phyloP scores from a whole-genome alignment of 2,797 vertebrate genomes.

The Coranthus polyacanthus region DNA sequence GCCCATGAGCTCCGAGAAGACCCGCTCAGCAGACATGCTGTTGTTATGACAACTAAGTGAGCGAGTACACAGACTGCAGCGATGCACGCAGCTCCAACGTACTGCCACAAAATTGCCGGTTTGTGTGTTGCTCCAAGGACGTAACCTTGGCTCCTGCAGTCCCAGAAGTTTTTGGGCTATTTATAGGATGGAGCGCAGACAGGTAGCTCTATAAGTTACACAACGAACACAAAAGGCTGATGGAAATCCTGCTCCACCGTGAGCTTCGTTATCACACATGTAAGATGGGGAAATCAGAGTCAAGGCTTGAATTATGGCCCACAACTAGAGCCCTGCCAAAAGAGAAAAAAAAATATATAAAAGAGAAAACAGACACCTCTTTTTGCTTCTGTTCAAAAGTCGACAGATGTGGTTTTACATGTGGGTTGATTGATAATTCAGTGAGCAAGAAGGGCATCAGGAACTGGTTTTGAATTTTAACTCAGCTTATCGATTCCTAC shows the following conservation, averaged over 20 bases:
- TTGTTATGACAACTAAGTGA: constrained; percentile 42
- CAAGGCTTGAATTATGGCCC: not conserved
- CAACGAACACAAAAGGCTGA: not conserved
- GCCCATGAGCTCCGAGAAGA: constrained; percentile 6
- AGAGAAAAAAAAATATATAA: not conserved
- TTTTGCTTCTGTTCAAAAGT: no score
- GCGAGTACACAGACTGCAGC: not conserved
- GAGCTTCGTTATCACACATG: not conserved
- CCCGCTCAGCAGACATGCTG: constrained; percentile 19
- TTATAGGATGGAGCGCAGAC: constrained; percentile 17
- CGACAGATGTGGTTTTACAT: no score
- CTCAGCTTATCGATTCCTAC: not conserved
- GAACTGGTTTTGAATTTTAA: not conserved
- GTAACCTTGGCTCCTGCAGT: constrained; percentile 33
- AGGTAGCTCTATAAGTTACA: constrained; percentile 1
- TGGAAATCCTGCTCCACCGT: not conserved
- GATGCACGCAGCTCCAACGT: not conserved
- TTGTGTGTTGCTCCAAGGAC: constrained; percentile 34
- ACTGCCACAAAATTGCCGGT: constrained; percentile 5
- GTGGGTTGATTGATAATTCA: no score
- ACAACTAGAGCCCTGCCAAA: no score
- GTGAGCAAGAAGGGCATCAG: not conserved
- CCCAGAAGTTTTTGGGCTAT: constrained; percentile 16
- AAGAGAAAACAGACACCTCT: not conserved
- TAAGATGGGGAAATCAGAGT: not conserved